Conservation (phyloP, 2,888 invertebrate species). For the Chymomyza amoena region DNA sequence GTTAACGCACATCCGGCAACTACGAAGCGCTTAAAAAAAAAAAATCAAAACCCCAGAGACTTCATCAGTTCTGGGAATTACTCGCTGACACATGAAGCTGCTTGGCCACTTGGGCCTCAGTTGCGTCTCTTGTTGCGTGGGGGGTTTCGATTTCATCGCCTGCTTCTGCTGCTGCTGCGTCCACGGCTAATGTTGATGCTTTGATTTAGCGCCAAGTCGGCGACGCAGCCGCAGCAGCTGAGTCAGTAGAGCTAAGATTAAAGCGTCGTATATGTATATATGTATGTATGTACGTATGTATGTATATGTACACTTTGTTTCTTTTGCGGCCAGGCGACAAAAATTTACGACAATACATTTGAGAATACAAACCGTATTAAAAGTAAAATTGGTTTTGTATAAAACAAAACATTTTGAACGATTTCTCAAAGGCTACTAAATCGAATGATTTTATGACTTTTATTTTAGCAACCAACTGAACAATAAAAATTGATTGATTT, state of each 20-base stretch:
- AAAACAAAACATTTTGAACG: too few species aligned
- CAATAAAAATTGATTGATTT: too few species aligned
- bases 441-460: too few species aligned
- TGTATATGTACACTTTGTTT: slow-evolving; percentile 36
- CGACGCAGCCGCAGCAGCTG: slow-evolving; percentile 46
- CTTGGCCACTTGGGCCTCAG: background rate
- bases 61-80: slow-evolving; percentile 49
- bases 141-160: slow-evolving; percentile 29
- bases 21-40: slow-evolving; percentile 22
- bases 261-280: slow-evolving; percentile 35
- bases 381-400: too few species aligned
- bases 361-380: background rate
- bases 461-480: too few species aligned
- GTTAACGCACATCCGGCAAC: slow-evolving; percentile 58
- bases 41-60: background rate
- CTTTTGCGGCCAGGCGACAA: slow-evolving; percentile 45
- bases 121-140: slow-evolving; percentile 14
- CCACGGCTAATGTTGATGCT: slow-evolving; percentile 14
- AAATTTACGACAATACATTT: background rate
- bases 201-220: slow-evolving; percentile 18
- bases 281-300: too few species aligned
- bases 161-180: slow-evolving; percentile 9
- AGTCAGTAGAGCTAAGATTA: slow-evolving; percentile 47
- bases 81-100: slow-evolving; percentile 40
- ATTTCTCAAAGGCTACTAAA: too few species aligned